Conservation (phyloP, 2,888 invertebrate genomes). For the Netelia melanura region DNA sequence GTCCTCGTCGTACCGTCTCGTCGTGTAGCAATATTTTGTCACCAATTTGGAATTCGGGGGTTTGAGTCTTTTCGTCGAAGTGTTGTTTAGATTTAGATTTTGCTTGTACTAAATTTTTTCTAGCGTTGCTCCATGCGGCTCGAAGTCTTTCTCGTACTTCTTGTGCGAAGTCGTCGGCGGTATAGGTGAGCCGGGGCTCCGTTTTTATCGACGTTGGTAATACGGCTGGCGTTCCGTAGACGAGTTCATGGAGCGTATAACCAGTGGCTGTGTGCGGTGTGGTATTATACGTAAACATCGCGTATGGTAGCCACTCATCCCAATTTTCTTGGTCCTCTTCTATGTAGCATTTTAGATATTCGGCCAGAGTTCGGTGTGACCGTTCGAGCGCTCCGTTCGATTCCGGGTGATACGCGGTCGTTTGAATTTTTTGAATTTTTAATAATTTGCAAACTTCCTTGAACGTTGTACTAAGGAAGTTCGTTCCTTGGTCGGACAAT, state of each 20-base stretch:
- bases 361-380: not conserved
- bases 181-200: conserved; percentile 15
- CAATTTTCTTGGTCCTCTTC: conserved; percentile 68
- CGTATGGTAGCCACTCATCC: conserved; percentile 71
- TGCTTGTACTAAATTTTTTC: not conserved
- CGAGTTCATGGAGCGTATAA: conserved; percentile 41
- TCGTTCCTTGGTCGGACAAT: conserved; percentile 68
- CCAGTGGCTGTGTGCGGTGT: conserved; percentile 60
- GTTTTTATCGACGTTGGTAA: conserved; percentile 41
- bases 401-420: conserved; percentile 9
- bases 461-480: not conserved
- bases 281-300: conserved; percentile 69
- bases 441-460: not conserved
- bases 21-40: conserved; percentile 23
- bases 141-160: conserved; percentile 16
- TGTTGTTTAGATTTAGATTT: conserved; percentile 14
- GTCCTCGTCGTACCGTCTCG: not conserved
- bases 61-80: conserved; percentile 10
- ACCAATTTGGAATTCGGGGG: not conserved
- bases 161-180: conserved; percentile 19
- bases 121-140: conserved; percentile 25
- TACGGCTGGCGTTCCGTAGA: conserved; percentile 43
- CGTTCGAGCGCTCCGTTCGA: conserved; percentile 5
- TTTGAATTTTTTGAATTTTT: not conserved
- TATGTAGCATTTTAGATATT: conserved; percentile 57